A percentile compares a stretch with the other conserved stretches of the same genome.
Evolutionary conservation across 1,140 invertebrate genomes (phyloP).

Genomic region (Platyura marginata): DNA sequence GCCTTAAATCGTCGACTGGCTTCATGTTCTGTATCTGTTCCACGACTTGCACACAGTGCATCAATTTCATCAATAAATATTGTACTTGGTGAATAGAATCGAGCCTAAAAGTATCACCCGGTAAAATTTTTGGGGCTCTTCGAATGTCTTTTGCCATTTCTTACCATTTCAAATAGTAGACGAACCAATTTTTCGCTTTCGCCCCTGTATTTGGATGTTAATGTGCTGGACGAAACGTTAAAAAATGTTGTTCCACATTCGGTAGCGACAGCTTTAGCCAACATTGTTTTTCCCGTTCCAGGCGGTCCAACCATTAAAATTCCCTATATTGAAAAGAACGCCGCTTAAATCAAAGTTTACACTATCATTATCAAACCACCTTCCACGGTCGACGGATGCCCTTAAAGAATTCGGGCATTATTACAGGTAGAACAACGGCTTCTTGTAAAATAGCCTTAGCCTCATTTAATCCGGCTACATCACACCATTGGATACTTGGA

Average conservation of each 20-base stretch:
- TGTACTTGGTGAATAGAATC: constrained; percentile 98
- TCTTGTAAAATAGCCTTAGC: constrained; percentile 92
- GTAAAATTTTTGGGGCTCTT: too few species aligned
- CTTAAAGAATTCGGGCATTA: constrained; percentile 97
- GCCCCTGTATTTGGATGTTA: constrained; percentile 95
- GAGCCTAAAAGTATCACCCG: constrained; percentile 49
- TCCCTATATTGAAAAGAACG: not conserved
- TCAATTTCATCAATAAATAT: constrained; percentile 99
- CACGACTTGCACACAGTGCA: constrained; percentile 86
- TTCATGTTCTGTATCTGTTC: constrained; percentile 94
- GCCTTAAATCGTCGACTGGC: constrained; percentile 97
- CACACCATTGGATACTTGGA: constrained; percentile 89
- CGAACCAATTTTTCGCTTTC: constrained; percentile 97
- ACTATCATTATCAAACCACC: constrained; percentile 50
- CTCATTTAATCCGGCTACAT: constrained; percentile 91
- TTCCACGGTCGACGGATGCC: constrained; percentile 78
- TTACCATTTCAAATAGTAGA: constrained; percentile 97
- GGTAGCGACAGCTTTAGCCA: constrained; percentile 96
- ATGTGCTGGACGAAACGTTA: constrained; percentile 91
- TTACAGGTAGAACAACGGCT: constrained; percentile 90
- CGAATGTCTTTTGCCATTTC: too few species aligned
- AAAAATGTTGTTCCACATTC: constrained; percentile 99
- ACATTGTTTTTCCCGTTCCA: constrained; percentile 96
- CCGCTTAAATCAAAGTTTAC: constrained; percentile 12
- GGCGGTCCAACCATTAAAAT: constrained; percentile 27